Evolutionary conservation across 64 coral and sea anemone species (phyloP), one percentile per base, ranked within the genome.

Genomic region (Actinia tenebrosa): DNA sequence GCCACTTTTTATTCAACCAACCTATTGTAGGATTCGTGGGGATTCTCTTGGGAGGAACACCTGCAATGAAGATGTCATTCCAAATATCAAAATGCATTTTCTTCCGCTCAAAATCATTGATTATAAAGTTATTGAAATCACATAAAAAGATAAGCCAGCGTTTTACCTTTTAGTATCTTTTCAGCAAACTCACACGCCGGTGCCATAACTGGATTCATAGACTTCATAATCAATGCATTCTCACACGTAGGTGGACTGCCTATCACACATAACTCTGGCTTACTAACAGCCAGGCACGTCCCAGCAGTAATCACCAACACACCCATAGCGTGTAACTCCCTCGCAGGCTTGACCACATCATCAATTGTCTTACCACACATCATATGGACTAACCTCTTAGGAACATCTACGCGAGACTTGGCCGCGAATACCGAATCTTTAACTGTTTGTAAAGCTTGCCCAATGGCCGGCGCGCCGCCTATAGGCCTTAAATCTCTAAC

Each of bases 161-260:
- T 61, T 53, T 69, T 56, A 90, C 89, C 89, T 85, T 90, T n/a
- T 7, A 85, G 59, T 20, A 90, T 83, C 84, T 84, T 84, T 78
- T 86, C 69, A 17, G 83, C 89, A 42, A 90, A 60, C 63, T 90
- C 89, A 16, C 54, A 56, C 11, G 64, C 89, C 42, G 89, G 89
- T 84, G 61, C 53, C 30, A 52, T 64, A 4, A 80, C 77, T 11
- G 89, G 89, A 72, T 86, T 85, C 10, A 85, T 60, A 59, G 63
- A 85, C 20, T 86, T 68, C 42, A 90, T 86, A 10, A 90, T 58
- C 16, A 90, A 43, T 15, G 89, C 83, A 47, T 90, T 90, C 42
- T 79, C 44, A 84, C 89, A 90, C 14, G 84, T 43, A 13, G 89
- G 89, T 5, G 89, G 89, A 79, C 89, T 90, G 10, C 89, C 89